Conservation (phyloP, 2,113 vertebrate genomes). For the Hypocryptadius cinnamomeus region DNA sequence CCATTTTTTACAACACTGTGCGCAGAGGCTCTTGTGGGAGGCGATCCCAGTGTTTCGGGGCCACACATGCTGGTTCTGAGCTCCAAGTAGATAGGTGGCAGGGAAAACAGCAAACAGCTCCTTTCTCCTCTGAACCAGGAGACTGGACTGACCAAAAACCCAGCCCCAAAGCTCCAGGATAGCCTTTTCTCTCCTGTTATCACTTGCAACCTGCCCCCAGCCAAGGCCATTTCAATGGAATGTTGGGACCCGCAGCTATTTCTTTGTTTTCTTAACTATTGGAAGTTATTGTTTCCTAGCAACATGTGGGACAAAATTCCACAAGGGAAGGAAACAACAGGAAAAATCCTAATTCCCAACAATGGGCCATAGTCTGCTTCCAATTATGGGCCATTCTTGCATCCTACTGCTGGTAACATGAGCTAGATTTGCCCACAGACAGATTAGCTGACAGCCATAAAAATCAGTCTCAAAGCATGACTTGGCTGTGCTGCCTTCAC, state of each 20-base stretch:
- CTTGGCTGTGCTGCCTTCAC: conserved; percentile 11
- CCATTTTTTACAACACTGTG: no score
- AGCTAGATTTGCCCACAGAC: conserved; percentile 46
- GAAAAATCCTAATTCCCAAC: background rate
- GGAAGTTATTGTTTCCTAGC: background rate
- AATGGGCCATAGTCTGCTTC: background rate
- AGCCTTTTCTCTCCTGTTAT: background rate
- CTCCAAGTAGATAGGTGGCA: background rate
- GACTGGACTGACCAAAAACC: background rate
- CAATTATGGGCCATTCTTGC: conserved; percentile 62
- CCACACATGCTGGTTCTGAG: background rate
- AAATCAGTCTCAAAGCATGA: conserved; percentile 55
- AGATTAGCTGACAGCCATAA: conserved; percentile 35
- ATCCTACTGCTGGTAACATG: conserved; percentile 62
- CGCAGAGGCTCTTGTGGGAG: accelerated
- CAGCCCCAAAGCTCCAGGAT: accelerated
- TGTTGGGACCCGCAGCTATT: background rate
- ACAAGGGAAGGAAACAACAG: background rate
- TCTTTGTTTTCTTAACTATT: background rate
- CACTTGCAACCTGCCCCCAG: background rate
- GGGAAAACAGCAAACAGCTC: background rate
- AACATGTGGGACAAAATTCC: background rate
- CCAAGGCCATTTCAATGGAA: background rate
- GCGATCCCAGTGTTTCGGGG: accelerated
- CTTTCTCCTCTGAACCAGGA: background rate